Base-by-base conservation (phyloP, 2,113 vertebrate genomes). In the Labrus mixtus region DNA sequence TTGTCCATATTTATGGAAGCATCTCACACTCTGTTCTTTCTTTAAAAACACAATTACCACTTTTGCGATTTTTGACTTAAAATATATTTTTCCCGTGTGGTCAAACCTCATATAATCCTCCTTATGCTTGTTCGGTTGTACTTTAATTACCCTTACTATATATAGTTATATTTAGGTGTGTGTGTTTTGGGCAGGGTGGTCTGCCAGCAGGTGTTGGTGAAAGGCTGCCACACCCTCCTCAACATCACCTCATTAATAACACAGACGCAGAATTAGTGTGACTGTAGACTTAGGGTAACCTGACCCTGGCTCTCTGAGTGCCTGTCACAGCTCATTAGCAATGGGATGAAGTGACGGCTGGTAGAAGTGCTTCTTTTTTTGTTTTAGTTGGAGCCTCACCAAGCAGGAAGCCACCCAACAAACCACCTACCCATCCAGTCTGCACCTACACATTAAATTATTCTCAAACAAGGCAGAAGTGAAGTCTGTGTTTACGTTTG, bases 321-420 rank as follows among this genome's bases (percentile, higher is more conserved):
- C 81, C 78, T 84, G 87, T 91, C 90, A 86, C 85, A 82, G 81
- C 79, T 89, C 85, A 88, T 93, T 90, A 90, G 83, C 69, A 66
- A 12, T 55, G 73, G 71, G 82, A 73, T 74, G 77, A 84, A 80
- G 55, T 76, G 80, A 89, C 78, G 69, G 61, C 75, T 82, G 72
- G 64, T 83, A 75, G 74, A 88, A 85, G 88, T 85, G 72, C 58
- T 61, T 77, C 63, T 78, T 62, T 33, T 33, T 90, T 87, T 91
- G 87, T 84, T 88, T 90, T 82, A 64, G 65, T 84, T 90, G 90
- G 87, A 90, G 73, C 13, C 1, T 70, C 69, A 88, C 89, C 89
- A 87, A 75, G 73, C 78, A 78, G 76, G 78, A 87, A 78, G 71
- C 57, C 22, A 59, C 48, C 10, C 1, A 29, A 69, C 72, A 60